These are phyloP conservation scores for Ceratosolen fusciceps DNA, from an alignment of 1,140 invertebrate genomes.

Conservation along the genomic window DNA sequence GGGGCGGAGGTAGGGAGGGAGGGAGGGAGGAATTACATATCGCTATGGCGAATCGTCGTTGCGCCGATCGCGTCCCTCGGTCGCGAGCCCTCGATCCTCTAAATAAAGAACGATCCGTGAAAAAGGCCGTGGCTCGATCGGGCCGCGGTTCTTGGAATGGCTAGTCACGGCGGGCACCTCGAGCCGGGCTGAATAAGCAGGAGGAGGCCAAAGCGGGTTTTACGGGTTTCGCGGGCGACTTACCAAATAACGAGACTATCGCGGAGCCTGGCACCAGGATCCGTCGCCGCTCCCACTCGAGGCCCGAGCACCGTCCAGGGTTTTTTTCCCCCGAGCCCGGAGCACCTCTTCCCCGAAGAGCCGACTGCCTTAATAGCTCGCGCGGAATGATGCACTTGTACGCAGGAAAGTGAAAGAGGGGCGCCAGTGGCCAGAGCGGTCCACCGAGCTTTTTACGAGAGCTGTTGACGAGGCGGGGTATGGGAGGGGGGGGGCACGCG, in stretches of 20 bases:
- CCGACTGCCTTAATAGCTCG: too few species aligned
- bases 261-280: too few species aligned
- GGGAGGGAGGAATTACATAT: background rate
- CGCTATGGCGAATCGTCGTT: background rate
- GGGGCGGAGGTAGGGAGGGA: background rate
- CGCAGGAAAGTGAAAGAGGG: too few species aligned
- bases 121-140: background rate
- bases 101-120: slow-evolving; percentile 46
- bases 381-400: too few species aligned
- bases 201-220: slow-evolving; percentile 38
- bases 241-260: slow-evolving; percentile 32
- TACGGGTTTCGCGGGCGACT: slow-evolving; percentile 39
- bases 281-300: background rate
- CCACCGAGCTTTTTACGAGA: background rate
- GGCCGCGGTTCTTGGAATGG: slow-evolving; percentile 8
- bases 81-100: background rate
- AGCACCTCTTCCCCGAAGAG: too few species aligned
- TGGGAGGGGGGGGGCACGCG: too few species aligned
- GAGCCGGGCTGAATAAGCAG: slow-evolving; percentile 36
- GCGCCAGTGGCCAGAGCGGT: background rate
- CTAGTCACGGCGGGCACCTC: background rate
- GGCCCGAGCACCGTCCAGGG: background rate
- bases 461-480: too few species aligned
- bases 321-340: slow-evolving; percentile 4
- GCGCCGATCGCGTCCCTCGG: background rate